Conservation (phyloP, 1,140 invertebrate genomes). For the Pseudomyrmex flavicornis region DNA sequence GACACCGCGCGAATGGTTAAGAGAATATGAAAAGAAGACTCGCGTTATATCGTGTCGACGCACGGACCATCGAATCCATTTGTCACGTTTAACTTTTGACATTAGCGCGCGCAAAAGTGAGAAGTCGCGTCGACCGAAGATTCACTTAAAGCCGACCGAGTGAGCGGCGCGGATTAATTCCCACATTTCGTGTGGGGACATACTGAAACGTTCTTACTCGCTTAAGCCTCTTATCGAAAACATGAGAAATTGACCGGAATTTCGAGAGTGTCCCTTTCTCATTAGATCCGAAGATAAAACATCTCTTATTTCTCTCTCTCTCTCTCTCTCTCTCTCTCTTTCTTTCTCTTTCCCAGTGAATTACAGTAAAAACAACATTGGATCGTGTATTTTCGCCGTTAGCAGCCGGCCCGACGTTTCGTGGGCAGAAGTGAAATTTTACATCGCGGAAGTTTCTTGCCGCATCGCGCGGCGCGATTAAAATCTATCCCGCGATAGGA, state of each 20-base stretch:
- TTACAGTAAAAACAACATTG: not conserved
- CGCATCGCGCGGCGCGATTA: slow-evolving; percentile 28
- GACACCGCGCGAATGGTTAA: slow-evolving; percentile 16
- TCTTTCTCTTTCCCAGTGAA: not conserved
- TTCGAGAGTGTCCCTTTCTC: not conserved
- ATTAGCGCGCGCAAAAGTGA: slow-evolving; percentile 14
- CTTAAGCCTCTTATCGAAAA: slow-evolving; percentile 8
- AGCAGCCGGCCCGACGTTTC: not conserved
- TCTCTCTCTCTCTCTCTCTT: not conserved
- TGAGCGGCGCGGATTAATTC: slow-evolving; percentile 31
- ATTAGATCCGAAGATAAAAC: not conserved
- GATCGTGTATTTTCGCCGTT: not conserved
- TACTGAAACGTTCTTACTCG: not conserved
- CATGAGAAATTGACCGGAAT: slow-evolving; percentile 16
- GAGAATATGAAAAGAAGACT: slow-evolving; percentile 24
- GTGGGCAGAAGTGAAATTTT: slow-evolving; percentile 30
- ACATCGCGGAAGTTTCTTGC: slow-evolving; percentile 23
- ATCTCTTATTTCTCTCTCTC: too few relatives aligned
- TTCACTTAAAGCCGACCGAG: slow-evolving; percentile 34
- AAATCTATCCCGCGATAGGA: slow-evolving; percentile 39
- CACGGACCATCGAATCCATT: slow-evolving; percentile 2
- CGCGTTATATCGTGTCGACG: slow-evolving; percentile 45
- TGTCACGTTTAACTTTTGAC: slow-evolving; percentile 63
- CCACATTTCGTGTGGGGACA: slow-evolving; percentile 18
- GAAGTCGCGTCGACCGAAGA: slow-evolving; percentile 23